These are phyloP conservation scores for Tanytarsus gracilentus DNA, from an alignment of 2,888 invertebrate genomes.

Conservation along the genomic window DNA sequence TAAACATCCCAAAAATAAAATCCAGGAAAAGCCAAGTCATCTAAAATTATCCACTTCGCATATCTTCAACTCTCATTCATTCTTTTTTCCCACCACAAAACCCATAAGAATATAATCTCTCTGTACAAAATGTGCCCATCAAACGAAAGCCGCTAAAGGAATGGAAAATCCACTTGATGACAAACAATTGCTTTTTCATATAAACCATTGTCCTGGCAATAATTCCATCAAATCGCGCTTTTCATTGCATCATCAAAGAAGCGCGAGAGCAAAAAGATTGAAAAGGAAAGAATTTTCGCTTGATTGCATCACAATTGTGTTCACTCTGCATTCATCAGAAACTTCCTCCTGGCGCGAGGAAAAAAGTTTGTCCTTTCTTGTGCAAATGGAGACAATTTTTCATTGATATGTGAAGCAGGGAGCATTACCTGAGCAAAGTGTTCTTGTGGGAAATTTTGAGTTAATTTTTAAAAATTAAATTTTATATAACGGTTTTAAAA, in stretches of 20 bases:
- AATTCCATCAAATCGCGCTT: conserved; percentile 12
- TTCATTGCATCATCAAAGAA: neutral
- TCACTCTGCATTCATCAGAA: conserved; percentile 9
- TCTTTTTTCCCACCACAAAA: too few species aligned
- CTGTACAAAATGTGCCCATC: neutral
- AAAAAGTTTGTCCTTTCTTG: neutral
- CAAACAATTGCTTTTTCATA: too few species aligned
- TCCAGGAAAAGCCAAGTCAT: too few species aligned
- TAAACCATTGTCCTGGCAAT: conserved; percentile 14
- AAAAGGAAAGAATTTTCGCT: too few species aligned
- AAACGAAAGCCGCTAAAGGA: neutral
- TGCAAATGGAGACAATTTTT: conserved; percentile 9
- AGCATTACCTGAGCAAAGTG: too few species aligned
- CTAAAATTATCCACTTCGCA: too few species aligned
- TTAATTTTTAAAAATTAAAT: too few species aligned
- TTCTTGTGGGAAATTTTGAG: too few species aligned
- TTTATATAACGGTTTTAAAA: too few species aligned
- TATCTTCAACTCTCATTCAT: too few species aligned
- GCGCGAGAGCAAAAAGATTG: neutral
- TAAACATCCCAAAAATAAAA: neutral
- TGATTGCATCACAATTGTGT: conserved; percentile 15
- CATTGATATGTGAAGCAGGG: neutral
- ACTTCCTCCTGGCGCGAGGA: neutral
- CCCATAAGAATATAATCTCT: too few species aligned
- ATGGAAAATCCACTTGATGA: neutral